Evolutionary conservation across 2,888 invertebrate species (phyloP), one percentile per base, ranked within the genome.

Genomic region (Digitonthophagus gazella): DNA sequence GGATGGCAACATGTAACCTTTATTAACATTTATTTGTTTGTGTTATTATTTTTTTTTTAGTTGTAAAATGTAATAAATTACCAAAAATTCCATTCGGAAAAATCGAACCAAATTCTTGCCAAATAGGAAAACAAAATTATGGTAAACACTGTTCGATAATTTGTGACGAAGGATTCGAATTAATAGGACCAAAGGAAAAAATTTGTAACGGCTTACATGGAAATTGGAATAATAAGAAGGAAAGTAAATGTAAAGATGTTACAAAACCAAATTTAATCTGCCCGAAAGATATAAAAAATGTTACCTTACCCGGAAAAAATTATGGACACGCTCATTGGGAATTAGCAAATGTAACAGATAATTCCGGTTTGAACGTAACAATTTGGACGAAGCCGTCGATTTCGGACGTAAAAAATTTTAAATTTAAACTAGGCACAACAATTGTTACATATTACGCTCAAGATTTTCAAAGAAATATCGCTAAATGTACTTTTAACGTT

Each of bases 381-480:
- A 75, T 88, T 55, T 88, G 88, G 83, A 84, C 85, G 16, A 85
- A 88, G 71, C 90, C 90, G 0, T 85, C 86, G 11, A 80, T 89
- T 2, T 81, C 80, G 56, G 80, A 81, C 64, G 74, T 80, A 15
- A 76, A 79, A 8, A 78, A 71, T 56, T 84, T 86, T 64, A 85
- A 85, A 74, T 85, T 89, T 63, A 85, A 85, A 71, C 86, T 90
- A 72, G 90, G 90, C 0, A 77, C 78, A 16, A 87, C 87, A 2
- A 79, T 79, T 8, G 84, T 91, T n/a, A 85, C 85, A 0, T 90
- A 90, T 78, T 83, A 85, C 8, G 89, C 90, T 0, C 86, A 87
- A 74, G 91, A 91, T 80, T 78, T 83, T 1, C 85, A 84, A 69
- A 85, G 86, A 57, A 91, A 91, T 77, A 84, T 83, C 72, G 88